Conservation (phyloP, 2,888 invertebrate species). For the Drosophila quinaria region DNA sequence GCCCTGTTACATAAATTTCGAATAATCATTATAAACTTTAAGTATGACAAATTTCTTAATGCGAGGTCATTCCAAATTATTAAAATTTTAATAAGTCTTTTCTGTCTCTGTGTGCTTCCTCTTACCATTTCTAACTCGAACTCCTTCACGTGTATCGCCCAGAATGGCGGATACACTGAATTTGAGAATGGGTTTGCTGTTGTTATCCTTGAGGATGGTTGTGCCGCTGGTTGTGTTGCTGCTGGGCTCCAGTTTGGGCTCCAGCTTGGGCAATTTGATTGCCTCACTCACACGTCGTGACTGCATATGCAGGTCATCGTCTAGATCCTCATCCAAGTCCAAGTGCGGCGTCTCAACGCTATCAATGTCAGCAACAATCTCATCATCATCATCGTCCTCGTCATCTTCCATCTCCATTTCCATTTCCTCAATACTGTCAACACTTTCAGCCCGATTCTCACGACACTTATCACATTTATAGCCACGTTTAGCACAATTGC, state of each 20-base stretch:
- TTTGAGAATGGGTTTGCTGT: conserved; percentile 92
- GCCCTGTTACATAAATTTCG: no score
- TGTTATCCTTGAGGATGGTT: conserved; percentile 85
- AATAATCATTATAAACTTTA: not conserved
- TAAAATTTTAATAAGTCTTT: no score
- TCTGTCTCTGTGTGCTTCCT: not conserved
- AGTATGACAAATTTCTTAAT: not conserved
- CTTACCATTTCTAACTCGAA: conserved; percentile 86
- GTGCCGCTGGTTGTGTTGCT: conserved; percentile 58
- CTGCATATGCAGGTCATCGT: conserved; percentile 61
- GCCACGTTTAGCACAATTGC: conserved; percentile 71
- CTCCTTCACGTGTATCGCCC: conserved; percentile 87
- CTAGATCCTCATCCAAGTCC: conserved; percentile 74
- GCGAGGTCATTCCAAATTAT: not conserved
- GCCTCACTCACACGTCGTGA: conserved; percentile 47
- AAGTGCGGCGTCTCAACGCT: conserved; percentile 64
- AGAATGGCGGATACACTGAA: conserved; percentile 97
- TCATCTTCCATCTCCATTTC: conserved; percentile 73
- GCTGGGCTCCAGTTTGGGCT: conserved; percentile 61
- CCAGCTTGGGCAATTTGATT: conserved; percentile 80
- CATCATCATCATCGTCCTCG: conserved; percentile 69
- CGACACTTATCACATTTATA: conserved; percentile 79
- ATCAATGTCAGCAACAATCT: conserved; percentile 74
- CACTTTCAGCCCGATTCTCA: conserved; percentile 73
- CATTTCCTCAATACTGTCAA: conserved; percentile 80